Evolutionary conservation across 1,140 invertebrate species (phyloP), one percentile per base, ranked within the genome.

Genomic region (Proales similis): DNA sequence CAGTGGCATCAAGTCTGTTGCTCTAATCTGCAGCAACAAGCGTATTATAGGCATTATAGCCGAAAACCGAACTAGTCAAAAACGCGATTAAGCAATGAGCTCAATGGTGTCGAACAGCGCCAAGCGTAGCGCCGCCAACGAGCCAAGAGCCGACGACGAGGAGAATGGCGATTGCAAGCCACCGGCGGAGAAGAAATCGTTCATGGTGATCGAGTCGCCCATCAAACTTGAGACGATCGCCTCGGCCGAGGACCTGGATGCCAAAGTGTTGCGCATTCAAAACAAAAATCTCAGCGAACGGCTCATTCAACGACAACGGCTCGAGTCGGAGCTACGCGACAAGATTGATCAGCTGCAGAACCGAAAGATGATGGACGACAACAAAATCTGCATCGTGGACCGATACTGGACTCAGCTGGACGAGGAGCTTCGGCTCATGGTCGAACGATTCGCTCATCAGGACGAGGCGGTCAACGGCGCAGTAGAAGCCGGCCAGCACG

Each of bases 311-410:
- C 78, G 90, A 49, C 86, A 90, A 71, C 81, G 88, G 66, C 83
- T 85, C 46, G 90, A 96, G 77, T 82, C 85, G 38, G 91, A 96
- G 70, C 76, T 96, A 17, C 78, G 88, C 39, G 85, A 89, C 65
- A 79, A 92, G 66, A 95, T 97, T 67, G 91, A 96, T 75, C 90
- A 96, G 74, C 77, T 97, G 65, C 91, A 97, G 72, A 94, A 94
- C 74, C 78, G 92, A 48, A 92, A 96, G 74, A 90, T 89, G 36
- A 90, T 93, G 75, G 92, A 96, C 77, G 93, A 98, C 81, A 90
- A 90, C 65, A 91, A 96, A 11, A 78, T 96, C 7, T 94, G 92
- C 80, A 90, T 95, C 63, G 90, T 98, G 6, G 97, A 97, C 79
- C 81, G 92, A 64, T 95, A 96, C 75, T 97, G 92, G 92, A 97